These are phyloP conservation scores for Acanthiza pusilla DNA, from an alignment of 2,797 vertebrate genomes.

Conservation along the genomic window DNA sequence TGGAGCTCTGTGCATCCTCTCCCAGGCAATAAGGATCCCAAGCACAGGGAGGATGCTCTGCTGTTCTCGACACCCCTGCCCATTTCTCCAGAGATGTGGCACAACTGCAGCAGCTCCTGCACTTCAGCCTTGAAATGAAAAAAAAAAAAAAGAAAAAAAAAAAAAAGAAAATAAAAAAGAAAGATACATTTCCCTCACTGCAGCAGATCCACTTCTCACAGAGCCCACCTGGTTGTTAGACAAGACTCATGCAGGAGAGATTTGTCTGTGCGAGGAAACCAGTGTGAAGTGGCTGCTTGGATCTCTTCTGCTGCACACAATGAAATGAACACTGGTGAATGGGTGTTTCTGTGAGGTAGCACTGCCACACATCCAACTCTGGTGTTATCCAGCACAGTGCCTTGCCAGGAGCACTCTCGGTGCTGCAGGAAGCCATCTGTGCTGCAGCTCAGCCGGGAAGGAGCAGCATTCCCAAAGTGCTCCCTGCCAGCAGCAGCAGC, in stretches of 20 bases:
- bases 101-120: neutral
- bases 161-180: neutral
- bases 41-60: neutral
- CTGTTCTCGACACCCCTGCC: neutral
- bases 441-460: neutral
- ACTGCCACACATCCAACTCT: slow-evolving; percentile 5
- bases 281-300: neutral
- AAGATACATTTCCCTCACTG: neutral
- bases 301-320: neutral
- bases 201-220: neutral
- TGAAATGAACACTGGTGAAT: neutral
- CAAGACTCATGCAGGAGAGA: neutral
- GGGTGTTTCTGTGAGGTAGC: neutral
- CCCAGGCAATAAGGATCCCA: neutral
- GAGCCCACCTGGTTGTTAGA: neutral
- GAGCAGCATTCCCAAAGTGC: neutral
- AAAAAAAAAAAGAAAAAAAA: neutral
- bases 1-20: neutral
- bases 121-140: neutral
- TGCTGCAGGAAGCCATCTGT: slow-evolving; percentile 23
- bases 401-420: slow-evolving; percentile 23
- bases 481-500: neutral
- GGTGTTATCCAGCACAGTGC: neutral
- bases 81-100: neutral
- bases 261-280: neutral